phyloP scores from a whole-genome alignment of 2,797 vertebrate genomes.

The Myotis daubentonii region DNA sequence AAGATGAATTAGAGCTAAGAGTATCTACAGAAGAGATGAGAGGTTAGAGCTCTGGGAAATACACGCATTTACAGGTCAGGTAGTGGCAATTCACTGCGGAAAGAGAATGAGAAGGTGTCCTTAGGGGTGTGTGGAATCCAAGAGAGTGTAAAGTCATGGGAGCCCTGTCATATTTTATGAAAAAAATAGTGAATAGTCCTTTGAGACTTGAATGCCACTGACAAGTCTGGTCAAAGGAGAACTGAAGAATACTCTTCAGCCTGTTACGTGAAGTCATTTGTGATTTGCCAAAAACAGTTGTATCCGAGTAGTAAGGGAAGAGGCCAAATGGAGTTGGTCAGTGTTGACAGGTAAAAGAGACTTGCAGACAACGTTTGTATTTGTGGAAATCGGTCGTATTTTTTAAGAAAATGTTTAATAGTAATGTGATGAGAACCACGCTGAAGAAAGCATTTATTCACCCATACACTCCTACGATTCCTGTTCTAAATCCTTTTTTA shows the following conservation, averaged over 20 bases:
- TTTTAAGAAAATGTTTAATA: background rate
- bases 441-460: constrained; percentile 53
- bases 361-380: background rate
- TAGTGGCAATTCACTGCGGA: background rate
- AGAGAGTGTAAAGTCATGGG: background rate
- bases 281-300: background rate
- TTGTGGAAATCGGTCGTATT: background rate
- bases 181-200: background rate
- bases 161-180: background rate
- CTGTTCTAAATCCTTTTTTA: constrained; percentile 34
- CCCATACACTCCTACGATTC: background rate
- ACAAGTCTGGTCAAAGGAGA: background rate
- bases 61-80: background rate
- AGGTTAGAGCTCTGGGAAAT: background rate
- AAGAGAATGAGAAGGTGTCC: background rate
- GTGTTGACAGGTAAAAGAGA: background rate
- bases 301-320: background rate
- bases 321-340: background rate
- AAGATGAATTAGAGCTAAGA: background rate
- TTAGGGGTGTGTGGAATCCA: too few relatives aligned
- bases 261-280: background rate
- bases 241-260: background rate
- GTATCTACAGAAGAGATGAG: background rate
- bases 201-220: background rate
- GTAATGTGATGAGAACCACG: constrained; percentile 19